phyloP scores from a whole-genome alignment of 2,113 vertebrate species.

The Ceyx margarethae region DNA sequence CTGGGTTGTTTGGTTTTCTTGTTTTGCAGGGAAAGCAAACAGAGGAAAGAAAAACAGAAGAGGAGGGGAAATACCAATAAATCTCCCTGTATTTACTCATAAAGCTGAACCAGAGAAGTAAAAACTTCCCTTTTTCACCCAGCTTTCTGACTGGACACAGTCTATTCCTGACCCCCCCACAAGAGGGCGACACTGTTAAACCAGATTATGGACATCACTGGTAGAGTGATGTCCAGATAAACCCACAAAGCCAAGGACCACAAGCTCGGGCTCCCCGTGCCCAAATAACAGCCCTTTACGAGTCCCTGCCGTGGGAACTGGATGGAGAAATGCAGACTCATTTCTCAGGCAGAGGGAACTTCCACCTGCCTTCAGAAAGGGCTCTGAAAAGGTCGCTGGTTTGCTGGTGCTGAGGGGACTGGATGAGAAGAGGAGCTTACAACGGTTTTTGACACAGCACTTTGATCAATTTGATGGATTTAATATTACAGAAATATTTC shows the following conservation, averaged over 20 bases:
- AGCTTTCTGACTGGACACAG: not conserved
- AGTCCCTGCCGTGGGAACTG: not conserved
- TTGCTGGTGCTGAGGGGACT: slow-evolving; percentile 31
- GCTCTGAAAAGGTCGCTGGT: slow-evolving; percentile 42
- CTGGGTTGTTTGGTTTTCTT: not conserved
- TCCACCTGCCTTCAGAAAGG: not conserved
- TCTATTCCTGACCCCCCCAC: no score
- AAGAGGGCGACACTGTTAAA: no score
- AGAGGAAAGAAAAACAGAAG: not conserved
- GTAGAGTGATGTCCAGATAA: not conserved
- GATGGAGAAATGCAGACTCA: slow-evolving; percentile 19
- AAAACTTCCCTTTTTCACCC: not conserved
- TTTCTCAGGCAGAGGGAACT: slow-evolving; percentile 13
- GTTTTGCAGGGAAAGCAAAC: not conserved
- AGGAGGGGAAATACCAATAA: not conserved
- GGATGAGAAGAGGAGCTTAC: slow-evolving; percentile 69
- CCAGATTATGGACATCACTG: not conserved
- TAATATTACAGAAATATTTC: slow-evolving; percentile 82
- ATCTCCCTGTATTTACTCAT: not conserved
- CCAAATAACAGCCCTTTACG: not conserved
- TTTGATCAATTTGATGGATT: slow-evolving; percentile 77
- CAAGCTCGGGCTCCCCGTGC: not conserved
- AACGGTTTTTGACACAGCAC: slow-evolving; percentile 67
- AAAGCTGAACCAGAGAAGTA: not conserved
- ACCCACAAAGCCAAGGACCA: not conserved